Base-by-base conservation (phyloP, 2,888 invertebrate genomes). In the Drosophila lutescens region DNA sequence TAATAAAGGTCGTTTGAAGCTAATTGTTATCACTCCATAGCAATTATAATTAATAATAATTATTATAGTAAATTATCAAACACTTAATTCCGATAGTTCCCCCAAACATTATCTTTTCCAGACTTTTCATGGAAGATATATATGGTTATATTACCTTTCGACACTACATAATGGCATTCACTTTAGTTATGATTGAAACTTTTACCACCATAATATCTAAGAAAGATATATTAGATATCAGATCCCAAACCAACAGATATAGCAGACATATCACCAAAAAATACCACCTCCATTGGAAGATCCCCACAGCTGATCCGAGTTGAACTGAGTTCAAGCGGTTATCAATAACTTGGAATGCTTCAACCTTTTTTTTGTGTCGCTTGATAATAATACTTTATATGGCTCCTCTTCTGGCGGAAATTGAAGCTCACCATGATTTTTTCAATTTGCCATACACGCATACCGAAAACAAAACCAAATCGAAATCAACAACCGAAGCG, bases 341-440 rank as follows among this genome's bases (percentile, higher is more conserved):
- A 66, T 66, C 67, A 40, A 17, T 13, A 13, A 63, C n/a, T 32
- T 4, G 13, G 50, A 65, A 51, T 43, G 15, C 44, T 36, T 17
- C 56, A 17, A 61, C 36, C 50, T 26, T 10, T 26, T 20, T 38
- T 17, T 17, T 26, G 34, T 46, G 9, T 30, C n/a, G 17, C 26
- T 32, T 54, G 65, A 66, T 66, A 67, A 66, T 67, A 54, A 40
- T 54, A 40, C 34, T 47, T 47, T 67, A 23, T 67, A 46, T 46
- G 38, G 32, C 53, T 66, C 67, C 38, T 53, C 53, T 66, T 30
- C 6, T 34, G 46, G 55, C 78, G 81, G 76, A 76, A 84, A 81
- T 76, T 34, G 62, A 69, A 50, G 81, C 79, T 87, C 79, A 81
- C 63, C 86, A 85, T 85, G 85, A 81, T 85, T 74, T 79, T 73